Evolutionary conservation across 1,140 invertebrate species (phyloP).

Genomic region (Cepaea nemoralis): DNA sequence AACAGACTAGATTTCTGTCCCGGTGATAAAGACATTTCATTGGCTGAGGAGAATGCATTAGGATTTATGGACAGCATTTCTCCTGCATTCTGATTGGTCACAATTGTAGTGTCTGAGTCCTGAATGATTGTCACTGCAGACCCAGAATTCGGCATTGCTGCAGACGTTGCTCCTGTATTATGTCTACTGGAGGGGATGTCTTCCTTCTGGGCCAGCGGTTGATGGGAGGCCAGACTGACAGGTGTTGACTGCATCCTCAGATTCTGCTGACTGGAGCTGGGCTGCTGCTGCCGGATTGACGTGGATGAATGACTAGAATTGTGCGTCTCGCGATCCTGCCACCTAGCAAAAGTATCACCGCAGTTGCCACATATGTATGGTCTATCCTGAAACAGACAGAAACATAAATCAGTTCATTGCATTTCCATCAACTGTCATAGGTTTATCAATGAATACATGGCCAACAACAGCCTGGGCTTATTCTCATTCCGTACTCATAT

Average conservation of each 20-base stretch:
- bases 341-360: slow-evolving; percentile 61
- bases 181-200: not conserved
- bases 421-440: no score
- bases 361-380: slow-evolving; percentile 67
- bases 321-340: slow-evolving; percentile 50
- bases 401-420: no score
- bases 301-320: slow-evolving; percentile 48
- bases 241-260: slow-evolving; percentile 2
- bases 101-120: not conserved
- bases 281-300: slow-evolving; percentile 26
- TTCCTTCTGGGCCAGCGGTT: not conserved
- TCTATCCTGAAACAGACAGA: slow-evolving; percentile 49
- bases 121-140: not conserved
- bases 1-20: not conserved
- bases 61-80: not conserved
- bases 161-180: not conserved
- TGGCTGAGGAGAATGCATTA: not conserved
- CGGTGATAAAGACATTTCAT: not conserved
- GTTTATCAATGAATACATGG: no score
- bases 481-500: no score
- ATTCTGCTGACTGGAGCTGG: not conserved
- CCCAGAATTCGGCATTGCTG: not conserved
- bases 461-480: no score
- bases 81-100: not conserved
- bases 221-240: not conserved